A percentile compares a stretch with the other conserved stretches of the same genome.
Conservation (phyloP, 2,888 invertebrate species). For the Pseudococcus longispinus region DNA sequence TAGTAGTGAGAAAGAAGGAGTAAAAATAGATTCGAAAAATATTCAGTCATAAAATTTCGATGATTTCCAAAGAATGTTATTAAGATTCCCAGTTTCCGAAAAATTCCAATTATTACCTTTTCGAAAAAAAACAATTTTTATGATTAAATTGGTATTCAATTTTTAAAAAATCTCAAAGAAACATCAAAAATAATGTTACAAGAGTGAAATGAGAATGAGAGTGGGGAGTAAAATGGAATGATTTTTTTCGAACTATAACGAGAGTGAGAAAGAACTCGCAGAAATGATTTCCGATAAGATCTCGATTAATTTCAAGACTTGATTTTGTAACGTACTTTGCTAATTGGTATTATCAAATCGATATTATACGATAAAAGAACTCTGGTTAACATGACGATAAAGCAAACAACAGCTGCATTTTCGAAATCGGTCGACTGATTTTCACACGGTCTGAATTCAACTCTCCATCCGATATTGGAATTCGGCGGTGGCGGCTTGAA, state of each 20-base stretch:
- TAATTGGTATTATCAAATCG: slow-evolving; percentile 96
- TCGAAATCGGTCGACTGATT: slow-evolving; percentile 99
- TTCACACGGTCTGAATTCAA: slow-evolving; percentile 98
- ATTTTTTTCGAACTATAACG: too few species aligned
- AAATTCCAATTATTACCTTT: too few species aligned
- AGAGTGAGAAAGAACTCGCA: too few species aligned
- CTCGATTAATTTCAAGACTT: not conserved
- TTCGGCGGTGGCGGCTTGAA: slow-evolving; percentile 98
- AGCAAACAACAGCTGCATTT: slow-evolving; percentile 98
- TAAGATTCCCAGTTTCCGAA: too few species aligned
- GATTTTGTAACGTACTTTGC: slow-evolving; percentile 71
- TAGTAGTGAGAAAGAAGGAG: too few species aligned
- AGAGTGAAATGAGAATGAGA: too few species aligned
- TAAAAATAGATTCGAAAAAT: too few species aligned
- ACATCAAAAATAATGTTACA: too few species aligned
- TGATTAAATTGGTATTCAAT: not conserved
- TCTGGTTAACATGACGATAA: slow-evolving; percentile 93
- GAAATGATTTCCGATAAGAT: not conserved
- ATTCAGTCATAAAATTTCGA: too few species aligned
- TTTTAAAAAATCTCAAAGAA: too few species aligned
- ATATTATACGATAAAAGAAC: slow-evolving; percentile 96
- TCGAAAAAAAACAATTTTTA: not conserved
- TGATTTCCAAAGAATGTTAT: too few species aligned
- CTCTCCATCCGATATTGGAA: slow-evolving; percentile 97
- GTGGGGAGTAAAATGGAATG: too few species aligned